Base-by-base conservation (phyloP, 2,797 vertebrate genomes). In the Nannoperca obscura region DNA sequence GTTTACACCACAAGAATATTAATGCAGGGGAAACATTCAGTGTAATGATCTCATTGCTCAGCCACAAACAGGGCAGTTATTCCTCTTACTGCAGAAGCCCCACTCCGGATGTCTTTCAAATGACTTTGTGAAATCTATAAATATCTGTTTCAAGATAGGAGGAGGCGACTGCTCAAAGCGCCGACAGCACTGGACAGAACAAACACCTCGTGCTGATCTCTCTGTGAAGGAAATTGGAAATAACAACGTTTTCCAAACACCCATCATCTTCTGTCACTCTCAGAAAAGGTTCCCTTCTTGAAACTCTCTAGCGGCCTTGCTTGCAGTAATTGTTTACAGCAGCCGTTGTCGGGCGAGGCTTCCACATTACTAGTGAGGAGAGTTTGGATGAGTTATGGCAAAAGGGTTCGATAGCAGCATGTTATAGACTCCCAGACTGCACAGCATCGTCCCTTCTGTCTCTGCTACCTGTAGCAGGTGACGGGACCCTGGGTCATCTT, bases 81-180 rank as follows among this genome's bases (percentile, higher is more conserved):
- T 17, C 7, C 44, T 65, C 12, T 52, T 27, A 46, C n/a, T 15
- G 52, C 42, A 62, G 40, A 27, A 32, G n/a, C n/a, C 32, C 6
- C 34, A 50, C 32, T 9, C 12, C 34, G 50, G 49, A 54, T 67
- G 27, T 49, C 40, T 34, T 54, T 42, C 15, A 40, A 58, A 58
- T 15, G 15, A 30, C 38, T 71, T 30, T 47, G 11, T 36, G 10
- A 27, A 78, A 71, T 58, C 47, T 30, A 60, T 38, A 12, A 46
- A 71, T 53, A 40, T 22, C 3, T 2, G 38, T 59, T 57, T 59
- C 12, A 8, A 24, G 20, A 27, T n/a, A n/a, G 20, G 34, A 11
- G 36, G 46, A 22, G 63, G 50, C 49, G 46, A 32, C 53, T 22
- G 49, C 22, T 53, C 32, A 17, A 1, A 2, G 8, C 5, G 42